Evolutionary conservation across 2,888 invertebrate species (phyloP).

Genomic region (Panopea generosa): DNA sequence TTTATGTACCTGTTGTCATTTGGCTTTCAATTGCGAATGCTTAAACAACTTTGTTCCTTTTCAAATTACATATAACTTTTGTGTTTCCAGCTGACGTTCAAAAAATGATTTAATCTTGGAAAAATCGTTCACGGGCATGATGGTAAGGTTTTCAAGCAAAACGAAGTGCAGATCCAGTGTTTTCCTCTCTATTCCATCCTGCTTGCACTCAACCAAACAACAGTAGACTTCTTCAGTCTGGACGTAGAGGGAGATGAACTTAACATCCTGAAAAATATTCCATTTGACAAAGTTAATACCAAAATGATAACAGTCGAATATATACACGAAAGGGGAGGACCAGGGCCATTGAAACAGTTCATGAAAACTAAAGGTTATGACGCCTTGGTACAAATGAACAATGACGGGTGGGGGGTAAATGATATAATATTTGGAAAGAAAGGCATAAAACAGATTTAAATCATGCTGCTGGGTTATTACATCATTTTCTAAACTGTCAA

Average conservation of each 20-base stretch:
- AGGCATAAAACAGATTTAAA: no score
- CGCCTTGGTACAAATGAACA: no score
- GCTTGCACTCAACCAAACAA: conserved; percentile 90
- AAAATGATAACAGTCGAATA: conserved; percentile 80
- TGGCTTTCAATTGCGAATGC: no score
- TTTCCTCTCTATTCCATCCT: conserved; percentile 93
- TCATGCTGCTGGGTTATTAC: no score
- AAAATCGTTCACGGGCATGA: conserved; percentile 11
- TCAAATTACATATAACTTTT: no score
- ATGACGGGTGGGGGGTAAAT: background rate
- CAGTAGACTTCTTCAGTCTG: conserved; percentile 90
- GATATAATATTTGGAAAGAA: background rate
- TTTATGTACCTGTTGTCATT: no score
- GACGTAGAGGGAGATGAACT: conserved; percentile 87
- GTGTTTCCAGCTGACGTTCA: conserved; percentile 32
- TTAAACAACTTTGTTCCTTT: no score
- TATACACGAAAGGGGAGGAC: conserved; percentile 49
- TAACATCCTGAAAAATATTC: conserved; percentile 88
- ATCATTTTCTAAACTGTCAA: no score
- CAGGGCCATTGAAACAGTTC: conserved; percentile 24
- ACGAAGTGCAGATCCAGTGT: conserved; percentile 88
- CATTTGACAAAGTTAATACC: conserved; percentile 87
- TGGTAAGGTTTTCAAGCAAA: background rate
- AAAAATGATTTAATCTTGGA: conserved; percentile 22
- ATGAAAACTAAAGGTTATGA: background rate